Conservation (phyloP, 1,140 invertebrate genomes). For the Bombus confusus region DNA sequence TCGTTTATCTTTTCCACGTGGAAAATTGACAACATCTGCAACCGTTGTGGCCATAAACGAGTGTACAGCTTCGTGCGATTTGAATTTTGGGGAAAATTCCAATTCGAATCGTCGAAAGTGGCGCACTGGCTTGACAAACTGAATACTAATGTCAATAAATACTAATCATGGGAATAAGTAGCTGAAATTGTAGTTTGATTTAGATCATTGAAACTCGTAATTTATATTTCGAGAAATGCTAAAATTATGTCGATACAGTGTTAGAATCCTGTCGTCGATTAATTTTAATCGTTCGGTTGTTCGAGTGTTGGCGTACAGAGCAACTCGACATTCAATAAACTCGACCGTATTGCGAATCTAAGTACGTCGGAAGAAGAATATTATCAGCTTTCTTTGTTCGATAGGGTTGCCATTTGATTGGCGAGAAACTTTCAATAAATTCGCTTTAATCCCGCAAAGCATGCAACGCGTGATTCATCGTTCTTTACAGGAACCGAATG, state of each 20-base stretch:
- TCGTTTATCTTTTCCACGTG: background rate
- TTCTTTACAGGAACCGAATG: conserved; percentile 9
- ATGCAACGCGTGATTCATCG: conserved; percentile 16
- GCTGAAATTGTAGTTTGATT: too few relatives aligned
- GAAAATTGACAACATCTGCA: background rate
- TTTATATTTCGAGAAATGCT: too few relatives aligned
- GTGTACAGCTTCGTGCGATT: background rate
- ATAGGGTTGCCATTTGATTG: background rate
- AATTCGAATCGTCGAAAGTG: background rate
- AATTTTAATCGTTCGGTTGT: background rate
- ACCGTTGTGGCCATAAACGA: background rate
- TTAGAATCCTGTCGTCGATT: too few relatives aligned
- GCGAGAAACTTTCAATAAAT: background rate
- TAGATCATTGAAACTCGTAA: too few relatives aligned
- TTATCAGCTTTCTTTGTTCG: too few relatives aligned
- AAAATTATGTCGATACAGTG: too few relatives aligned
- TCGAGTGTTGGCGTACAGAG: background rate
- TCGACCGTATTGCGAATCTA: background rate
- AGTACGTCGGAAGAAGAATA: background rate
- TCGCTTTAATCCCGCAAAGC: background rate
- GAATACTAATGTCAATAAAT: too few relatives aligned
- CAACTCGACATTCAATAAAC: background rate
- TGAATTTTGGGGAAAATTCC: background rate
- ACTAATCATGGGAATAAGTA: too few relatives aligned
- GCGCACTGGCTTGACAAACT: too few relatives aligned